Conservation (phyloP, 1,140 invertebrate genomes). For the Heterodera schachtii region DNA sequence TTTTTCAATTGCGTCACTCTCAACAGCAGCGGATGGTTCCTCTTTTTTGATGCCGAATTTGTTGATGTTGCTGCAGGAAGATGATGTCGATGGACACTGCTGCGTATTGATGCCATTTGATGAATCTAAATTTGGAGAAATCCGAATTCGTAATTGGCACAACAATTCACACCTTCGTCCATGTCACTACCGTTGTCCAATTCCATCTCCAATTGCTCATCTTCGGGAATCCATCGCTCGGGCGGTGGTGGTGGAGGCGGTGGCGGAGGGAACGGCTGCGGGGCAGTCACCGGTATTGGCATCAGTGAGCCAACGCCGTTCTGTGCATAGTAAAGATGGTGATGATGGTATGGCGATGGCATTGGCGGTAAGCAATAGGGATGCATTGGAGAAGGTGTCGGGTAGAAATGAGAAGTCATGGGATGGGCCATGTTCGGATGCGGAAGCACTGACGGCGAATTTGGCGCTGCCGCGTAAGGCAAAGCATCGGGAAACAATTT, state of each 20-base stretch:
- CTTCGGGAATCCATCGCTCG: neutral
- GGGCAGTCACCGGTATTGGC: neutral
- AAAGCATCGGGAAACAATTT: neutral
- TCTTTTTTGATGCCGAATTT: neutral
- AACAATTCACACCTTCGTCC: neutral
- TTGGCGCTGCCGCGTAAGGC: neutral
- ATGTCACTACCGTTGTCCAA: neutral
- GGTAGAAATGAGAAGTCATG: neutral
- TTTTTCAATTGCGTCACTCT: neutral
- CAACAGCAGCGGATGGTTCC: neutral
- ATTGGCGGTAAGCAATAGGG: neutral
- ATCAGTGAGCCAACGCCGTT: neutral
- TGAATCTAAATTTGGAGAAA: no score
- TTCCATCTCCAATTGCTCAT: neutral
- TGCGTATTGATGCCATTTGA: no score
- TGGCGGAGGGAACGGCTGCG: slow-evolving; percentile 3
- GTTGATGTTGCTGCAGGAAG: neutral
- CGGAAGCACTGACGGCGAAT: neutral
- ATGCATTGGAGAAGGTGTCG: neutral
- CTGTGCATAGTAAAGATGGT: neutral
- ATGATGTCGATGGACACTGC: neutral
- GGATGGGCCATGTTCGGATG: no score
- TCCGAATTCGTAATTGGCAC: no score
- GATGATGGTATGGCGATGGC: neutral
- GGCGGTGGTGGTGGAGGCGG: slow-evolving; percentile 18